phyloP scores from a whole-genome alignment of 2,888 invertebrate species.

The Lingula anatina region DNA sequence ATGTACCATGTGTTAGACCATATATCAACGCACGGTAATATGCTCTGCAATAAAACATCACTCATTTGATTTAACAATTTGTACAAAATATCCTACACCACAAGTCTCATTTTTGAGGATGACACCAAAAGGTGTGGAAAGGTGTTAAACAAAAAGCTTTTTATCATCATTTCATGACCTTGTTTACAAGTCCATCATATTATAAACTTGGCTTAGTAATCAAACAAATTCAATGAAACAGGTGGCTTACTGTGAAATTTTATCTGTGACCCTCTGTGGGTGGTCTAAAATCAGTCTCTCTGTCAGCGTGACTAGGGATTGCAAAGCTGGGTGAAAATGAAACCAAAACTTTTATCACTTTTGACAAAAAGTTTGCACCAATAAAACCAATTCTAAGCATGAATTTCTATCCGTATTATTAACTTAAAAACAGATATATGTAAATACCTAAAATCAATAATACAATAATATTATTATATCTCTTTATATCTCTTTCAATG shows the following conservation, averaged over 20 bases:
- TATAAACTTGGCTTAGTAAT: no score
- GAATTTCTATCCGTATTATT: not conserved
- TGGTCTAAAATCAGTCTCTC: slow-evolving; percentile 69
- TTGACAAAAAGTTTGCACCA: no score
- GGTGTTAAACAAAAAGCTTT: no score
- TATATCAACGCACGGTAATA: slow-evolving; percentile 69
- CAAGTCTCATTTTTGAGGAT: no score
- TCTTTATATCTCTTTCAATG: not conserved
- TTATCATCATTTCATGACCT: no score
- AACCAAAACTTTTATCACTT: no score
- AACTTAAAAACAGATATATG: not conserved
- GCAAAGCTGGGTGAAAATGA: slow-evolving; percentile 61
- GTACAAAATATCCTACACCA: not conserved
- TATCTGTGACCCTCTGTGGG: slow-evolving; percentile 64
- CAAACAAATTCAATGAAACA: no score
- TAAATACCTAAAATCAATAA: not conserved
- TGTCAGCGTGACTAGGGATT: slow-evolving; percentile 69
- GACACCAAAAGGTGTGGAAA: no score
- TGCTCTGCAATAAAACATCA: slow-evolving; percentile 53
- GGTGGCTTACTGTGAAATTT: slow-evolving; percentile 46
- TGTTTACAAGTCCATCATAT: no score
- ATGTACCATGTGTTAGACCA: slow-evolving; percentile 64
- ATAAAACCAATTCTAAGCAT: no score
- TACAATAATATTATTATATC: not conserved
- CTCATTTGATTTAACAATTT: not conserved